A percentile compares a stretch with the other conserved stretches of the same genome.
phyloP scores from a whole-genome alignment of 2,113 vertebrate genomes.

The Felis catus region F.catus_Fca126_mat1.0 CM031420.1:5209501-5210000 shows the following conservation, averaged over 20 bases:
- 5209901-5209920: fast-evolving
- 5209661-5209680: no score
- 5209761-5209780: not conserved
- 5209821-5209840: not conserved
- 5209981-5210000: not conserved
- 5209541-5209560: not conserved
- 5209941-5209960: not conserved
- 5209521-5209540: not conserved
- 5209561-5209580: not conserved
- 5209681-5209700: no score
- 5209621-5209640: not conserved
- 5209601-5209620: not conserved
- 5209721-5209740: fast-evolving
- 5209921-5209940: not conserved
- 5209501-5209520: not conserved
- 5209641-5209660: not conserved
- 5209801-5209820: no score
- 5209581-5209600: not conserved
- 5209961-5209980: not conserved
- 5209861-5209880: not conserved
- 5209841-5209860: not conserved
- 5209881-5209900: no score
- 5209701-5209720: fast-evolving
- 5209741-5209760: fast-evolving
- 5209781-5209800: fast-evolving